Conservation (phyloP, 2,797 vertebrate species). For the Cebuella pygmaea region DNA sequence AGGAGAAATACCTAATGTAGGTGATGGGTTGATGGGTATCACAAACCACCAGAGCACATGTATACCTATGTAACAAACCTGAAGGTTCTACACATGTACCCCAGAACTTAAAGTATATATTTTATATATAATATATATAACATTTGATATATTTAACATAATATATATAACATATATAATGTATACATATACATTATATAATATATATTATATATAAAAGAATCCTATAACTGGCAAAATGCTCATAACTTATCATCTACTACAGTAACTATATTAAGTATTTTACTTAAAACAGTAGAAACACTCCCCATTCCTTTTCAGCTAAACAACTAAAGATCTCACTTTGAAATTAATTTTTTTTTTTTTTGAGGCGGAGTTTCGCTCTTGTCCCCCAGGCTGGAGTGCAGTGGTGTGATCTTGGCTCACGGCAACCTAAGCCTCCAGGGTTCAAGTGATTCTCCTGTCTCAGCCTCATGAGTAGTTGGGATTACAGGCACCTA, state of each 20-base stretch:
- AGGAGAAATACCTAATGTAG: no score
- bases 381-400: neutral
- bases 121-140: no score
- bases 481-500: neutral
- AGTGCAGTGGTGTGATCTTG: neutral
- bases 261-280: neutral
- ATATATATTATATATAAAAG: no score
- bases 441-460: neutral
- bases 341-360: neutral
- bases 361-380: neutral
- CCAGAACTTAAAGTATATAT: neutral
- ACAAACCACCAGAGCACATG: neutral
- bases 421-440: neutral
- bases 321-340: neutral
- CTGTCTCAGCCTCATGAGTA: neutral
- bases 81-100: neutral
- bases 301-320: neutral
- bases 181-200: no score
- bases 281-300: neutral
- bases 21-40: neutral
- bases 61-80: neutral
- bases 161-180: no score
- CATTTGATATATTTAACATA: no score
- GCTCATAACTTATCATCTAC: neutral
- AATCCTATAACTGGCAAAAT: neutral